Base-by-base conservation (phyloP, 2,888 invertebrate species). In the Habrosyne pyritoides region DNA sequence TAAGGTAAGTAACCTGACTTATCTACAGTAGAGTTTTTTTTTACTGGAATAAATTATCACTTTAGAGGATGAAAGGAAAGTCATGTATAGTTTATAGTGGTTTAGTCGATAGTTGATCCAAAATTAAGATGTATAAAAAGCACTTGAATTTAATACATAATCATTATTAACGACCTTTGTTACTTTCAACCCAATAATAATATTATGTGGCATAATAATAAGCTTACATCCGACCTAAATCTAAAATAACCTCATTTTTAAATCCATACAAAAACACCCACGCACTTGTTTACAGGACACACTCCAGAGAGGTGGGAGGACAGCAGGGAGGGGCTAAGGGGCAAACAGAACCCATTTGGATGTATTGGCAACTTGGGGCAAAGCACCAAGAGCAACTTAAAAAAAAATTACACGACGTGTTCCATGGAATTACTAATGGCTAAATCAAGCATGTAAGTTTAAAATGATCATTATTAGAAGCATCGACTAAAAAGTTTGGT, bases 201-300 rank as follows among this genome's bases (percentile, higher is more conserved):
- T 22, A 18, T 18, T 42, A 18, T 42, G 42, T 18, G 42, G 42
- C 42, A 14, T 42, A 42, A 42, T n/a, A n/a, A 42, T 42, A 33
- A 30, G 51, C 21, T 51, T 58, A 54, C 59, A 66, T 67, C 71
- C 74, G 77, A 80, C 74, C 78, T 59, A 74, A 71, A 75, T 75
- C 70, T 67, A 73, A 80, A 81, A 83, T 81, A 83, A 76, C 73
- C 73, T 67, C 77, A 73, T 73, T 79, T 74, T 79, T 77, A 81
- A 83, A 84, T 77, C 74, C 77, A 77, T 77, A 82, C 79, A 81
- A 82, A 82, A 83, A 75, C 76, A 67, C 57, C 42, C 21, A 66
- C 66, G 72, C 72, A 81, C 79, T 84, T 84, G 83, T 85, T 84
- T 84, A 79, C 75, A 71, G 81, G 80, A 82, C 79, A 79, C 61